Evolutionary conservation across 2,797 vertebrate genomes (phyloP).

Genomic region (Aplochiton taeniatus): DNA sequence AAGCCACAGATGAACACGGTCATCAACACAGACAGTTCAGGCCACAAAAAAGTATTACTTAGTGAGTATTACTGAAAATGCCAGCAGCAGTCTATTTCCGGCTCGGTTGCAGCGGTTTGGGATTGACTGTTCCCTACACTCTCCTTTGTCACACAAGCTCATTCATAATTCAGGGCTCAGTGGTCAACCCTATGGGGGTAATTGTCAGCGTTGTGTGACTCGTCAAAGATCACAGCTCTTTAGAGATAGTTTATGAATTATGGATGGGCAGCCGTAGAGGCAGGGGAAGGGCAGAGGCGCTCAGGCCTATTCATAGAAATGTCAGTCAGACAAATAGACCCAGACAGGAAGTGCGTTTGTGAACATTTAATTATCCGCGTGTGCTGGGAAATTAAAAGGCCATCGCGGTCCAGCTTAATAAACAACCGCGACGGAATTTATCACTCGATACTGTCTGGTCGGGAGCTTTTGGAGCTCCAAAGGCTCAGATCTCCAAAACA

Average conservation of each 20-base stretch:
- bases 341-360: constrained; percentile 29
- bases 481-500: too few species aligned
- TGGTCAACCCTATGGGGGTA: constrained; percentile 43
- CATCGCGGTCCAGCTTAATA: constrained; percentile 36
- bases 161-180: constrained; percentile 66
- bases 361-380: constrained; percentile 57
- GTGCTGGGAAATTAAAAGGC: constrained; percentile 43
- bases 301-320: constrained; percentile 49
- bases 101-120: constrained; percentile 12
- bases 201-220: constrained; percentile 64
- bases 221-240: constrained; percentile 56
- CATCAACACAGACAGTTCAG: constrained; percentile 15
- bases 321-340: constrained; percentile 31
- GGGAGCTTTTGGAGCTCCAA: constrained; percentile 6
- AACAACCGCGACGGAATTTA: constrained; percentile 23
- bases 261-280: constrained; percentile 42
- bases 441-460: constrained; percentile 19
- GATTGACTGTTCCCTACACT: constrained; percentile 13
- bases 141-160: constrained; percentile 44
- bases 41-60: constrained; percentile 7
- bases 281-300: constrained; percentile 16
- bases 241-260: constrained; percentile 63
- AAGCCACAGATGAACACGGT: constrained; percentile 29
- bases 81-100: constrained; percentile 34
- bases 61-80: too few species aligned